Base-by-base conservation (phyloP, 2,113 vertebrate species). In the Cricetomys ansorgei region DNA sequence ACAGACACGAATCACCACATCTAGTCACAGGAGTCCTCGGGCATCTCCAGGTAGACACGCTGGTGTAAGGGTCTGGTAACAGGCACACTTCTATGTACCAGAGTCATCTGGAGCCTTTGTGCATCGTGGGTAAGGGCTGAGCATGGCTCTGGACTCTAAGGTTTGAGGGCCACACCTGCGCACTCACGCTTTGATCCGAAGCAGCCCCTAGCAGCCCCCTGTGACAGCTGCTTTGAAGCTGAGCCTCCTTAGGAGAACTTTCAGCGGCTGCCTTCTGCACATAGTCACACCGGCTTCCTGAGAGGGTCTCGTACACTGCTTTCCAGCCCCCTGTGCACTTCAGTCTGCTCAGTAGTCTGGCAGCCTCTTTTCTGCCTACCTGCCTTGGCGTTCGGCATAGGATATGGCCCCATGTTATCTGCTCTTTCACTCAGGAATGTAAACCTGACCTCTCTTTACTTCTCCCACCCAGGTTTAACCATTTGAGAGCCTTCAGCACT, bases 391-490 rank as follows among this genome's bases (percentile, higher is more conserved):
- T 2, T 25, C 25, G 4, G 65, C 37, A n/a, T 0, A 7, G 8
- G 40, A 29, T 21, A 27, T 1, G 0, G 29, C 43, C 88, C 64
- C 43, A 27, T 67, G 45, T 88, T 59, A 88, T 0, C 91, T 89
- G 67, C 86, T 57, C 48, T 85, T 83, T 77, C 77, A 16, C 45
- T 88, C 21, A 72, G 90, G 94, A 95, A 95, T 91, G 94, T 92
- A 87, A 95, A 91, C 89, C 84, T 76, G 76, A 86, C 83, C n/a
- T 70, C 65, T 83, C 48, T 77, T 21, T 19, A 8, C 72, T 43
- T 81, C 86, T 43, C 72, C 92, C 48, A 31, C 57, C 34, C 79
- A 83, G 70, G 40, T 88, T 90, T 88, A 67, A 91, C 73, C 90
- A 67, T 43, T 34, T 2, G 0, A 53, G 67, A 37, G 4, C 79